Conservation (phyloP, 2,113 vertebrate genomes). For the Hippopotamus amphibius region DNA sequence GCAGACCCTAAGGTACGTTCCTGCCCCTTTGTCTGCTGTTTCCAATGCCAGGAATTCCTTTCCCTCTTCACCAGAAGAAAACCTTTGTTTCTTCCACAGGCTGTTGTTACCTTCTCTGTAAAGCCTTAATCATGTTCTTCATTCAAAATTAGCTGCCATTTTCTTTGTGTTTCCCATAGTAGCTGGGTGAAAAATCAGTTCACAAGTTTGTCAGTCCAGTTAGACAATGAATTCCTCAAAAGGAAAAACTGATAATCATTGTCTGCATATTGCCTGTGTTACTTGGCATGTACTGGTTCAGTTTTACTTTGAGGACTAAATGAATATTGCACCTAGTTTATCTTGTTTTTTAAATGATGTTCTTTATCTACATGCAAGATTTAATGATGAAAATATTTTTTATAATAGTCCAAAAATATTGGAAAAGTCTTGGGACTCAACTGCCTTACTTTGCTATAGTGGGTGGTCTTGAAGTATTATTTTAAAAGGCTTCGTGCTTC, state of each 20-base stretch:
- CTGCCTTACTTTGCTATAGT: background rate
- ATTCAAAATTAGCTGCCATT: background rate
- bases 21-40: background rate
- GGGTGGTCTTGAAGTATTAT: background rate
- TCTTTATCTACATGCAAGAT: background rate
- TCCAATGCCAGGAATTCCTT: background rate
- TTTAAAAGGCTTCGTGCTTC: background rate
- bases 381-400: slow-evolving; percentile 49
- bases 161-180: slow-evolving; percentile 1
- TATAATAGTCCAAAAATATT: background rate
- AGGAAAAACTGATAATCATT: background rate
- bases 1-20: background rate
- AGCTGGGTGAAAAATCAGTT: slow-evolving; percentile 53
- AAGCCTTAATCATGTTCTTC: slow-evolving; percentile 34
- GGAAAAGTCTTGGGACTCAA: background rate
- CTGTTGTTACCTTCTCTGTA: background rate
- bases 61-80: background rate
- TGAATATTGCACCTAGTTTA: background rate
- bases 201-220: background rate
- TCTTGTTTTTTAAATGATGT: background rate
- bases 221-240: slow-evolving; percentile 29
- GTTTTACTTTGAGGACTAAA: slow-evolving; percentile 27
- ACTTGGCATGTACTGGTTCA: background rate
- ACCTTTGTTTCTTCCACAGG: background rate
- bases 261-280: background rate